A percentile compares a stretch with the other conserved stretches of the same genome.
Conservation (phyloP, 2,888 invertebrate species). For the Andrena hattorfiana region DNA sequence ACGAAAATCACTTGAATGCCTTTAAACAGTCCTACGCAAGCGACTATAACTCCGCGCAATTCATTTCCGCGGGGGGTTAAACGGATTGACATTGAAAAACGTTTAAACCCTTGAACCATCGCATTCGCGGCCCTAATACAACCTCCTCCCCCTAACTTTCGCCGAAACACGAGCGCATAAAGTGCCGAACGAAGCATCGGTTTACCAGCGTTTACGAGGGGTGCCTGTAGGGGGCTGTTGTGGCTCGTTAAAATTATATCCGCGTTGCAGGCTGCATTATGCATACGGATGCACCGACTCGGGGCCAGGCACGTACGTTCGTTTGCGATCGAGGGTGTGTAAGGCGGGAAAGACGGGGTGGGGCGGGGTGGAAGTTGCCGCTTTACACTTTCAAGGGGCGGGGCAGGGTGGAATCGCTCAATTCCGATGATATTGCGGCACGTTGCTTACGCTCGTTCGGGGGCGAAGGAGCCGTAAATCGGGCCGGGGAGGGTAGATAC, state of each 20-base stretch:
- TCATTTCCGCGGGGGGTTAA: too few relatives aligned
- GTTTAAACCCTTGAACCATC: background rate
- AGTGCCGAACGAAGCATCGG: slow-evolving; percentile 39
- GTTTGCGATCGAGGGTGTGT: slow-evolving; percentile 51
- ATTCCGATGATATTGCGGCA: slow-evolving; percentile 54
- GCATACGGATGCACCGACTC: slow-evolving; percentile 69
- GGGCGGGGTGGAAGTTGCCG: slow-evolving; percentile 14
- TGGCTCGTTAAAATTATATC: slow-evolving; percentile 79
- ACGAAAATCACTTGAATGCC: background rate
- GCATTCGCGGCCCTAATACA: background rate
- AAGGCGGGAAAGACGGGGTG: slow-evolving; percentile 27
- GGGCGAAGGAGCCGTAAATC: slow-evolving; percentile 47
- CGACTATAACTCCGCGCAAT: too few relatives aligned
- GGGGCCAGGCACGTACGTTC: slow-evolving; percentile 58
- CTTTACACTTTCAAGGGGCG: background rate
- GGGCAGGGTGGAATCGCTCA: slow-evolving; percentile 64
- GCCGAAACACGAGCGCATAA: slow-evolving; percentile 52
- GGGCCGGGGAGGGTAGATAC: slow-evolving; percentile 31
- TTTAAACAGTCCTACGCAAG: background rate
- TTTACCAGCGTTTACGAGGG: slow-evolving; percentile 57
- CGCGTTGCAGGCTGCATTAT: slow-evolving; percentile 68
- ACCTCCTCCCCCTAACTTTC: slow-evolving; percentile 7
- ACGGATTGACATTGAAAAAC: too few relatives aligned
- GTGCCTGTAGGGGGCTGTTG: slow-evolving; percentile 18
- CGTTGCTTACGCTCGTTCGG: slow-evolving; percentile 8